phyloP scores from a whole-genome alignment of 2,888 invertebrate genomes.

The Synanthedon formicaeformis region DNA sequence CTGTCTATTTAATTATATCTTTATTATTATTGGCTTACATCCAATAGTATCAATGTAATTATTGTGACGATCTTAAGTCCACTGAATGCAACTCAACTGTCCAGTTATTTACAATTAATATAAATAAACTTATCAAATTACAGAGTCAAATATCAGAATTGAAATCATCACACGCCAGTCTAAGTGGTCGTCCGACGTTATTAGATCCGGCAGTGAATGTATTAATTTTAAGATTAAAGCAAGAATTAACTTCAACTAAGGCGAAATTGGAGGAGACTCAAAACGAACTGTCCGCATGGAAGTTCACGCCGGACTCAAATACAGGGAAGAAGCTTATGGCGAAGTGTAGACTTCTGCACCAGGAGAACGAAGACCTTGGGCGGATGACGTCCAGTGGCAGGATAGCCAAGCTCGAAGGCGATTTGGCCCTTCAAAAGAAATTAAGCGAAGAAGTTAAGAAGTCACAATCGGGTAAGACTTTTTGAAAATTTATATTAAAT shows the following conservation, averaged over 20 bases:
- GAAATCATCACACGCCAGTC: conserved; percentile 89
- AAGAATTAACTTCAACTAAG: conserved; percentile 89
- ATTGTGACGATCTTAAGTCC: too few relatives aligned
- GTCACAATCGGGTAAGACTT: conserved; percentile 85
- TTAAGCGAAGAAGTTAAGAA: conserved; percentile 97
- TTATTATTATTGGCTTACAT: too few relatives aligned
- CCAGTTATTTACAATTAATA: too few relatives aligned
- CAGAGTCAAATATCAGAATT: conserved; percentile 95
- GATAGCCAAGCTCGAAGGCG: conserved; percentile 94
- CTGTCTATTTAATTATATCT: too few relatives aligned
- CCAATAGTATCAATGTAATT: too few relatives aligned
- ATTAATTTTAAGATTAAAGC: conserved; percentile 89
- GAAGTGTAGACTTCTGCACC: conserved; percentile 92
- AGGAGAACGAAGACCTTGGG: conserved; percentile 97
- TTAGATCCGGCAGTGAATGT: conserved; percentile 97
- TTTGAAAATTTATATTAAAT: too few relatives aligned
- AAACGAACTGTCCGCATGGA: conserved; percentile 98
- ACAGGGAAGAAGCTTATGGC: conserved; percentile 98
- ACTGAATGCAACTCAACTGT: too few relatives aligned
- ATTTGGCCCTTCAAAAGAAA: conserved; percentile 93
- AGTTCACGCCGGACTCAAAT: conserved; percentile 99
- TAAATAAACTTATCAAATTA: conserved; percentile 10
- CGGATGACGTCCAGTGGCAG: conserved; percentile 95
- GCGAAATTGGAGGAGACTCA: conserved; percentile 96
- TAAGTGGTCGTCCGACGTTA: conserved; percentile 77